These are phyloP conservation scores for Panopea generosa DNA, from an alignment of 2,888 invertebrate species.

Conservation along the genomic window DNA sequence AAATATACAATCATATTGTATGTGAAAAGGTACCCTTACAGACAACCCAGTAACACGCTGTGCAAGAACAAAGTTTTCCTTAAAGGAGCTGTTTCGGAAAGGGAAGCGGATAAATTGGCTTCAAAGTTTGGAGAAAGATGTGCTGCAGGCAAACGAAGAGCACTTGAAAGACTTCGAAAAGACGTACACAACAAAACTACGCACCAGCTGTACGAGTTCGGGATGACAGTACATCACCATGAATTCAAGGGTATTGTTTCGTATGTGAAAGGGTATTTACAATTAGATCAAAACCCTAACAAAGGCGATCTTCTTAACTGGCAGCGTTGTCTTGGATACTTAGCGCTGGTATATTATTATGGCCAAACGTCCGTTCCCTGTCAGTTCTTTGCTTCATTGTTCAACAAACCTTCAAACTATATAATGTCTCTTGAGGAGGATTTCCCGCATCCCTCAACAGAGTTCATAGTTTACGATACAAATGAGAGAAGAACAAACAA, in stretches of 20 bases:
- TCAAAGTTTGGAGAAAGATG: conserved; percentile 48
- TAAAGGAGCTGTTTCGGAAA: conserved; percentile 41
- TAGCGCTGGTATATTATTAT: conserved; percentile 54
- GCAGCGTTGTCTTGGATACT: conserved; percentile 29
- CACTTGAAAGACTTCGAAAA: conserved; percentile 24
- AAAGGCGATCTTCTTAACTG: too few relatives aligned
- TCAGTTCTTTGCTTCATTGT: conserved; percentile 52
- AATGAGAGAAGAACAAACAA: conserved; percentile 49
- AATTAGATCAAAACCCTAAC: too few relatives aligned
- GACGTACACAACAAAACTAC: conserved; percentile 23
- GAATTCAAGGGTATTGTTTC: conserved; percentile 39
- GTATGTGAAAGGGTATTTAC: not conserved
- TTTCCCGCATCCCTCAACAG: conserved; percentile 46
- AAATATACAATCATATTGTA: conserved; percentile 48
- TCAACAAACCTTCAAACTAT: conserved; percentile 43
- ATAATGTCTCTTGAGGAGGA: conserved; percentile 41
- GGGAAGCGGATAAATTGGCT: conserved; percentile 50
- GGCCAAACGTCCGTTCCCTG: conserved; percentile 54
- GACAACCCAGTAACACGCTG: not conserved
- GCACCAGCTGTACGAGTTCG: conserved; percentile 59
- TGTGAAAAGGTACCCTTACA: conserved; percentile 57
- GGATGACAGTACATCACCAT: conserved; percentile 53
- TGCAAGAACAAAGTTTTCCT: conserved; percentile 38
- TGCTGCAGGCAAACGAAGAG: conserved; percentile 15
- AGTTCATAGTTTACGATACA: conserved; percentile 53